Percentiles rank a stretch among this genome's conserved stretches.
phyloP scores from a whole-genome alignment of 1,140 invertebrate species.

The Sycobia sp. region DNA sequence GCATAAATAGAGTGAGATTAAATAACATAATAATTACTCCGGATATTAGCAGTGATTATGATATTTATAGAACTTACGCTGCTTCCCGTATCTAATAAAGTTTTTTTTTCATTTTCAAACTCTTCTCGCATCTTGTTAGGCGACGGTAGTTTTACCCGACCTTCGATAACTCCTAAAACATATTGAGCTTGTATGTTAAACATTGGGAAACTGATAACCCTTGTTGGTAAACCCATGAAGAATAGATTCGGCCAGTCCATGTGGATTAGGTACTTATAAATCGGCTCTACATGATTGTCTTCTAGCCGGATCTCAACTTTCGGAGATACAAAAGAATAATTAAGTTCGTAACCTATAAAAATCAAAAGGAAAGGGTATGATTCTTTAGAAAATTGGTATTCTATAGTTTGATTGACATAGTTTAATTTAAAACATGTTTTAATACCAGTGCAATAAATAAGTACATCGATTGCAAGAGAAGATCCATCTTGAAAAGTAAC shows the following conservation, averaged over 20 bases:
- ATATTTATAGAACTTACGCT: slow-evolving; percentile 50
- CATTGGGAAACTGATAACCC: slow-evolving; percentile 67
- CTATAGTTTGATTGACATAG: too few relatives aligned
- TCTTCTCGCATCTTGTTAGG: slow-evolving; percentile 50
- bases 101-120: slow-evolving; percentile 50
- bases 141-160: slow-evolving; percentile 49
- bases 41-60: too few relatives aligned
- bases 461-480: slow-evolving; percentile 61
- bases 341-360: slow-evolving; percentile 66
- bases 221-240: slow-evolving; percentile 66
- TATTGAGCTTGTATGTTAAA: slow-evolving; percentile 67
- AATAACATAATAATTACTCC: too few relatives aligned
- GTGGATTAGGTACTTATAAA: slow-evolving; percentile 71
- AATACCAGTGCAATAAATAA: slow-evolving; percentile 69
- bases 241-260: slow-evolving; percentile 64
- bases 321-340: slow-evolving; percentile 65
- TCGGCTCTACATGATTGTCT: slow-evolving; percentile 65
- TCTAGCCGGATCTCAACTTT: slow-evolving; percentile 61
- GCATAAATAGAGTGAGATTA: too few relatives aligned
- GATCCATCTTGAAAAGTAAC: slow-evolving; percentile 56
- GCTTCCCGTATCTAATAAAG: slow-evolving; percentile 49
- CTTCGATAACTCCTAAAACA: slow-evolving; percentile 51
- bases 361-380: too few relatives aligned
- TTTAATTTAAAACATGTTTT: slow-evolving; percentile 12
- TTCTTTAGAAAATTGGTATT: too few relatives aligned